phyloP scores from a whole-genome alignment of 1,140 invertebrate species.

The Papilio polyxenes region DNA sequence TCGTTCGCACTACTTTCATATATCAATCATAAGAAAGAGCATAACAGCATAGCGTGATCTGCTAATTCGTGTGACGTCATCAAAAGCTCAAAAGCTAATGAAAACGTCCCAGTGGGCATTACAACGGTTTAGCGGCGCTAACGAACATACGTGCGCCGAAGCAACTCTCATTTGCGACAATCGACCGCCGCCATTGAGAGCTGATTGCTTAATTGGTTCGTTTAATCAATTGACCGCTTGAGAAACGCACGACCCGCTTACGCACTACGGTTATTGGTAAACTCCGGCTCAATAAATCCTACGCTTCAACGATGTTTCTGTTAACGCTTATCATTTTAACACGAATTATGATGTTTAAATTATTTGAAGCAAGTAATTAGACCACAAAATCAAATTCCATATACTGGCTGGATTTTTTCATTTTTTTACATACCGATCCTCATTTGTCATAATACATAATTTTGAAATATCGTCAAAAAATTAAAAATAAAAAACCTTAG shows the following conservation, averaged over 20 bases:
- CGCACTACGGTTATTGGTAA: constrained; percentile 59
- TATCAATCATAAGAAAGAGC: neutral
- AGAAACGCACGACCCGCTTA: constrained; percentile 65
- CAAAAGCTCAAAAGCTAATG: constrained; percentile 32
- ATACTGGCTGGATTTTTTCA: no score
- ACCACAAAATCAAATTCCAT: no score
- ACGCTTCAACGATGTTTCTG: constrained; percentile 60
- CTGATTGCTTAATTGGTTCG: constrained; percentile 80
- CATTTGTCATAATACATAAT: no score
- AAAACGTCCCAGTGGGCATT: constrained; percentile 12
- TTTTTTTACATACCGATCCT: no score
- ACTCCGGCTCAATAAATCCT: constrained; percentile 67
- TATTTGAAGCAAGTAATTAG: neutral
- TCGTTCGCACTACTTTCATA: no score
- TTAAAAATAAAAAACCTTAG: no score
- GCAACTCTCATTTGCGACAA: constrained; percentile 74
- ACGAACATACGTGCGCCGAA: constrained; percentile 57
- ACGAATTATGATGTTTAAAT: constrained; percentile 41
- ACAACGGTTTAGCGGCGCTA: constrained; percentile 36
- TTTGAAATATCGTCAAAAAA: no score
- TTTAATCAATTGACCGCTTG: constrained; percentile 79
- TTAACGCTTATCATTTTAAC: constrained; percentile 44
- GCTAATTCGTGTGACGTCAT: constrained; percentile 6
- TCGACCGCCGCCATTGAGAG: constrained; percentile 65
- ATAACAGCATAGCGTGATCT: neutral